Conservation (phyloP, 1,140 invertebrate species). For the Bombus pyrosoma region DNA sequence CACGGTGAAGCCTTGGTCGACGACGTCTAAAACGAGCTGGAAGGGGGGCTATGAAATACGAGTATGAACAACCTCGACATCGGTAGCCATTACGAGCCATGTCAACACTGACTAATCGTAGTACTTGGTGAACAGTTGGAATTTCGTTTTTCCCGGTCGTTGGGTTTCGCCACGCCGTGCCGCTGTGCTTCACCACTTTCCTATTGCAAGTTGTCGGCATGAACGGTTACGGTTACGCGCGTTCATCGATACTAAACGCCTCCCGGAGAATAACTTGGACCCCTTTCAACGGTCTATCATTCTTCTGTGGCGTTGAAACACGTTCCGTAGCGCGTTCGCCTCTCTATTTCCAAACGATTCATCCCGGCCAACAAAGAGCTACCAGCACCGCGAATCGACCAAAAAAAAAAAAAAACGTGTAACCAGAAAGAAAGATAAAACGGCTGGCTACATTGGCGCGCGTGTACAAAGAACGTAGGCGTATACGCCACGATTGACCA, state of each 20-base stretch:
- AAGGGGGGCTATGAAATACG: constrained; percentile 71
- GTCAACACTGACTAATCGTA: constrained; percentile 73
- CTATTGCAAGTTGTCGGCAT: not conserved
- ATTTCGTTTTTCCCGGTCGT: constrained; percentile 58
- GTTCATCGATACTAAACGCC: constrained; percentile 39
- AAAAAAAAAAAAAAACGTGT: constrained; percentile 13
- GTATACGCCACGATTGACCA: not conserved
- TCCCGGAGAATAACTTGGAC: constrained; percentile 22
- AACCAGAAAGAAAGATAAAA: constrained; percentile 19
- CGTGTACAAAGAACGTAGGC: no score
- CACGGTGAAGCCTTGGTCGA: constrained; percentile 20
- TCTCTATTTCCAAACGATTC: not conserved
- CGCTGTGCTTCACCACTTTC: not conserved
- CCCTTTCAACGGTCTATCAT: constrained; percentile 42
- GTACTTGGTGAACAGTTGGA: constrained; percentile 57
- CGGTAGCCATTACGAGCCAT: constrained; percentile 62
- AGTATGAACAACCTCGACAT: constrained; percentile 73
- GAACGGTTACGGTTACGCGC: not conserved
- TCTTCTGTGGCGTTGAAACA: constrained; percentile 42
- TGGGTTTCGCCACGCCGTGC: no score
- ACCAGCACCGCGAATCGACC: not conserved
- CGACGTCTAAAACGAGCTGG: constrained; percentile 55
- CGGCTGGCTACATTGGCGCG: not conserved
- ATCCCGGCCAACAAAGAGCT: constrained; percentile 1
- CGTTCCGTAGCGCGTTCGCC: not conserved